Percentiles rank a stretch among this genome's conserved stretches.
Evolutionary conservation across 2,113 vertebrate genomes (phyloP).

Genomic region (Tauraco erythrolophus): DNA sequence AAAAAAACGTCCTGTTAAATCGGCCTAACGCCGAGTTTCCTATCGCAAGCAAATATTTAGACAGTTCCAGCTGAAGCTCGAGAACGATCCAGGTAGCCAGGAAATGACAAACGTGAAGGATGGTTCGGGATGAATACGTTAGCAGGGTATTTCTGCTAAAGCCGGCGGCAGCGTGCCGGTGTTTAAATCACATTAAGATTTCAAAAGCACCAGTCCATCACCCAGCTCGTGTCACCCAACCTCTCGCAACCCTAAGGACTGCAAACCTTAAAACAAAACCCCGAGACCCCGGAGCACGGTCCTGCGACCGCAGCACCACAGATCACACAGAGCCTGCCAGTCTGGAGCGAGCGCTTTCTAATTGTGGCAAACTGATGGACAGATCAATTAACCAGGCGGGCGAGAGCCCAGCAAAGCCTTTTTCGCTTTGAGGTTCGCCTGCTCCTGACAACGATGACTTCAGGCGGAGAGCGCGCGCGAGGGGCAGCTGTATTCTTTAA

Average conservation of each 20-base stretch:
- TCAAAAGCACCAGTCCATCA: constrained; percentile 22
- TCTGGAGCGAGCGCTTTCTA: not conserved
- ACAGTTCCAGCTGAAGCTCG: not conserved
- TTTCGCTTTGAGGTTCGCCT: not conserved
- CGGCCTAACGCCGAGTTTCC: not conserved
- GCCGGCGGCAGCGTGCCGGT: not conserved
- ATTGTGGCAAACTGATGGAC: constrained; percentile 9
- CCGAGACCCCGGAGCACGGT: not conserved
- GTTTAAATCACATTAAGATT: constrained; percentile 52
- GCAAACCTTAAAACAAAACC: not conserved
- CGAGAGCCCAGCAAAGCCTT: constrained; percentile 1
- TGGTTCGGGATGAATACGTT: not conserved
- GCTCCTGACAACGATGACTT: constrained; percentile 25
- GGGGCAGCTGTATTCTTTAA: constrained; percentile 30
- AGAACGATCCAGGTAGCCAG: not conserved
- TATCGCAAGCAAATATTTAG: not conserved
- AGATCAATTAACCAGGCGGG: not conserved
- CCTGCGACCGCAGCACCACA: not conserved
- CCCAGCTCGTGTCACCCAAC: not conserved
- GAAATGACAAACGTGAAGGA: constrained; percentile 1
- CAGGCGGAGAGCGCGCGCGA: not conserved
- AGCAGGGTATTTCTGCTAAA: constrained; percentile 32
- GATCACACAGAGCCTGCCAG: not conserved
- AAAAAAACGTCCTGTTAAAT: not conserved
- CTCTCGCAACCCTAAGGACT: not conserved